phyloP scores from a whole-genome alignment of 1,140 invertebrate species.

The Megalonaias nervosa region DNA sequence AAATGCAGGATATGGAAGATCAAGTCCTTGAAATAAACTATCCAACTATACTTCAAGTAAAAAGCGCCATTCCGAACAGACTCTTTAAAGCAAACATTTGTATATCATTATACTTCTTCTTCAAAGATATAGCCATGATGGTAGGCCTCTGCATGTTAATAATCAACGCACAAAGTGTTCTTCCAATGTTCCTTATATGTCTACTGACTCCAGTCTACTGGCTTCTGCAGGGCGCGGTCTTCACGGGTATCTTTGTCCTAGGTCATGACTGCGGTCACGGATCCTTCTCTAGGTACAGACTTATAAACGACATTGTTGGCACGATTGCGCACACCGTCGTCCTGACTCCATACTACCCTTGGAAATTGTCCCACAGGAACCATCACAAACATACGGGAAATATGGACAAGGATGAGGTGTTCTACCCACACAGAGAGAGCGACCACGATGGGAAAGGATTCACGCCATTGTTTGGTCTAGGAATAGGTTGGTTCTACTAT shows the following conservation, averaged over 20 bases:
- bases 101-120: constrained; percentile 65
- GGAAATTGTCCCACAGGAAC: constrained; percentile 61
- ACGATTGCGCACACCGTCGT: constrained; percentile 57
- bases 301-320: constrained; percentile 58
- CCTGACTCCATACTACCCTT: constrained; percentile 60
- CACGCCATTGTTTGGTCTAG: constrained; percentile 58
- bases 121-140: constrained; percentile 63
- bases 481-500: constrained; percentile 62
- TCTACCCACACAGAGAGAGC: constrained; percentile 56
- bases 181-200: constrained; percentile 24
- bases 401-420: constrained; percentile 65
- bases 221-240: constrained; percentile 68
- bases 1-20: too few relatives aligned
- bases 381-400: constrained; percentile 65
- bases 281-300: constrained; percentile 68
- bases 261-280: constrained; percentile 73
- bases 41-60: constrained; percentile 62
- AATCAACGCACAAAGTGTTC: constrained; percentile 22
- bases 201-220: constrained; percentile 50
- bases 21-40: constrained; percentile 16
- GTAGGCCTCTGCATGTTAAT: constrained; percentile 40
- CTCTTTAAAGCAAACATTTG: constrained; percentile 63
- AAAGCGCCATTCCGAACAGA: constrained; percentile 58
- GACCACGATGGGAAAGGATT: constrained; percentile 16
- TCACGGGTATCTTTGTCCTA: constrained; percentile 69